Conservation (phyloP, 2,888 invertebrate species). For the Limnephilus marmoratus region DNA sequence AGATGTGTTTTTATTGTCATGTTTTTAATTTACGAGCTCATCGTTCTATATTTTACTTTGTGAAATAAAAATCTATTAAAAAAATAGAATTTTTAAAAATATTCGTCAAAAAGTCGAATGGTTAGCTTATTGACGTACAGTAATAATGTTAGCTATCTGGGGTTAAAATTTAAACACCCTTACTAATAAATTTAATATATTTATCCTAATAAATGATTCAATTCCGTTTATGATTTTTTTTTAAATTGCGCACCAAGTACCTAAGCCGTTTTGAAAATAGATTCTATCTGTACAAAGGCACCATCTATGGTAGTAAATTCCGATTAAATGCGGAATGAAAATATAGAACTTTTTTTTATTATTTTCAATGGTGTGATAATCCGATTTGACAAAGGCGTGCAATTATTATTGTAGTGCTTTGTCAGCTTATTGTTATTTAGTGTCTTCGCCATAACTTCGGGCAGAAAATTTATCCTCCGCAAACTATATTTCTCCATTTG, state of each 20-base stretch:
- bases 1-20: too few species aligned
- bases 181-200: too few species aligned
- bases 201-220: too few species aligned
- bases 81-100: too few species aligned
- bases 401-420: slow-evolving; percentile 7
- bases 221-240: background rate
- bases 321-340: background rate
- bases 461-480: background rate
- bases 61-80: too few species aligned
- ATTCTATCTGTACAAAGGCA: background rate
- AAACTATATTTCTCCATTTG: background rate
- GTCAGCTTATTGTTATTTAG: slow-evolving; percentile 4
- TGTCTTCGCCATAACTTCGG: background rate
- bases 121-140: too few species aligned
- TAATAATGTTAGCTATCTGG: too few species aligned
- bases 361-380: background rate
- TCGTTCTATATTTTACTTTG: too few species aligned
- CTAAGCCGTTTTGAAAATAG: background rate
- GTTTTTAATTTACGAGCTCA: too few species aligned
- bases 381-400: slow-evolving; percentile 28
- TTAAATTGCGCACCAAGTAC: background rate
- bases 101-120: too few species aligned
- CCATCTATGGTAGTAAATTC: background rate
- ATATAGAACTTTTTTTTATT: background rate
- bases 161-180: too few species aligned